A percentile compares a stretch with the other conserved stretches of the same genome.
Evolutionary conservation across 2,797 vertebrate species (phyloP).

Genomic region (Crypturellus tataupa): DNA sequence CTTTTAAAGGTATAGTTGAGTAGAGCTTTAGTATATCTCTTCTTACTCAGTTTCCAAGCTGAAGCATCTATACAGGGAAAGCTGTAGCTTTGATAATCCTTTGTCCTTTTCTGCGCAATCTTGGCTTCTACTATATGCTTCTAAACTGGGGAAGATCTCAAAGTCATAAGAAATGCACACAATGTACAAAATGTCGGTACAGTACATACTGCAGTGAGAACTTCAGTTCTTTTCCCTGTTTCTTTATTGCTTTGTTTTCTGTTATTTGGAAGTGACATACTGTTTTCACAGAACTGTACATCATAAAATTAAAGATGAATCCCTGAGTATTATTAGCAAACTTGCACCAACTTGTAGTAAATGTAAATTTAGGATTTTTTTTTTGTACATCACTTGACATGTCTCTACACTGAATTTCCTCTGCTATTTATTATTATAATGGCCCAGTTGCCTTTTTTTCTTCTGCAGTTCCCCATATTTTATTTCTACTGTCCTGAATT

Average conservation of each 20-base stretch:
- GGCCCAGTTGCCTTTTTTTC: background rate
- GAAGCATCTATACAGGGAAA: background rate
- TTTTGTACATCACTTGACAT: background rate
- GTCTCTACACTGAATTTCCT: background rate
- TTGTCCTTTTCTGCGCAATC: background rate
- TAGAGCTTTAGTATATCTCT: background rate
- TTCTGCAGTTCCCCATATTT: constrained; percentile 11
- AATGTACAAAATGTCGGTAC: background rate
- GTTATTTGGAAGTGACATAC: background rate
- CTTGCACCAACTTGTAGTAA: background rate
- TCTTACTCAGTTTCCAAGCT: background rate
- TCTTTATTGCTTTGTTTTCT: background rate
- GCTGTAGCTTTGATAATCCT: background rate
- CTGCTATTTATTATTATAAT: background rate
- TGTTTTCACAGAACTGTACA: background rate
- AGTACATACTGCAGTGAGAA: background rate
- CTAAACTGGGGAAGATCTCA: background rate
- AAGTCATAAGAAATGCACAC: background rate
- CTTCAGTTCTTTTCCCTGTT: background rate
- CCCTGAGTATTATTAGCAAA: background rate
- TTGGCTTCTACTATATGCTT: background rate
- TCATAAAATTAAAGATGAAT: background rate
- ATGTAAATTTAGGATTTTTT: background rate
- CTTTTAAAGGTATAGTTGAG: background rate
- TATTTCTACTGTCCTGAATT: background rate